Evolutionary conservation across 2,113 vertebrate species (phyloP).

Genomic region (Agelaius phoeniceus): DNA sequence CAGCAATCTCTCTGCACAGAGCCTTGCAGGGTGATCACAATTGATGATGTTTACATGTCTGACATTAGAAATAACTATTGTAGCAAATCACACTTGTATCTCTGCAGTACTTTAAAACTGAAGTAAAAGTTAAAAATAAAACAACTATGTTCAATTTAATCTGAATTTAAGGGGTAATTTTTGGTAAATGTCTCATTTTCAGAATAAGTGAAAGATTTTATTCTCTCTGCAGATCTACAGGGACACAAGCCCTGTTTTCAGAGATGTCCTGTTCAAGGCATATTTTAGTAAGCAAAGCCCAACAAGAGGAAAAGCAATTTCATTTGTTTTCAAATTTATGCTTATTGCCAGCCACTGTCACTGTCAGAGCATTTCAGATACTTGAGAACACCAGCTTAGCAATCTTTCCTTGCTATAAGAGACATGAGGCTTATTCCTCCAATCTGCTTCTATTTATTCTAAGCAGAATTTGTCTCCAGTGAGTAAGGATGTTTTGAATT

Average conservation of each 20-base stretch:
- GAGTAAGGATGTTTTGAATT: slow-evolving; percentile 18
- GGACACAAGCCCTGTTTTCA: slow-evolving; percentile 9
- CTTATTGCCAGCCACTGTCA: slow-evolving; percentile 31
- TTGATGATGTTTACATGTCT: slow-evolving; percentile 9
- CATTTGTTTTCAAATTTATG: slow-evolving; percentile 47
- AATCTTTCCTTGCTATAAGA: not conserved
- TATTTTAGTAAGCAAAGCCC: not conserved
- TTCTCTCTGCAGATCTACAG: not conserved
- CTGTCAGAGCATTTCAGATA: not conserved
- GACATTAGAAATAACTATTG: slow-evolving; percentile 21
- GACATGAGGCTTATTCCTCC: not conserved
- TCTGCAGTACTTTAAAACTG: slow-evolving; percentile 9
- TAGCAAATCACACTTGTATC: not conserved
- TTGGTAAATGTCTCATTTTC: not conserved
- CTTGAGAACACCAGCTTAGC: not conserved
- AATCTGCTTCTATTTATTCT: slow-evolving; percentile 5
- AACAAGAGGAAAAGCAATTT: not conserved
- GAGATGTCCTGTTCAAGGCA: not conserved
- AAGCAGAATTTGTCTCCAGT: not conserved
- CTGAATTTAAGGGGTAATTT: not conserved
- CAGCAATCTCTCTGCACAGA: not conserved
- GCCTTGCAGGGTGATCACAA: not conserved
- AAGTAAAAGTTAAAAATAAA: not conserved
- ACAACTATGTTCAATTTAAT: not conserved
- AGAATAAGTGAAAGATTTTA: slow-evolving; percentile 1